Percentiles rank a stretch among this genome's conserved stretches.
Conservation (phyloP, 92 coral and sea anemone species). For the Epizoanthus rinbou region DNA sequence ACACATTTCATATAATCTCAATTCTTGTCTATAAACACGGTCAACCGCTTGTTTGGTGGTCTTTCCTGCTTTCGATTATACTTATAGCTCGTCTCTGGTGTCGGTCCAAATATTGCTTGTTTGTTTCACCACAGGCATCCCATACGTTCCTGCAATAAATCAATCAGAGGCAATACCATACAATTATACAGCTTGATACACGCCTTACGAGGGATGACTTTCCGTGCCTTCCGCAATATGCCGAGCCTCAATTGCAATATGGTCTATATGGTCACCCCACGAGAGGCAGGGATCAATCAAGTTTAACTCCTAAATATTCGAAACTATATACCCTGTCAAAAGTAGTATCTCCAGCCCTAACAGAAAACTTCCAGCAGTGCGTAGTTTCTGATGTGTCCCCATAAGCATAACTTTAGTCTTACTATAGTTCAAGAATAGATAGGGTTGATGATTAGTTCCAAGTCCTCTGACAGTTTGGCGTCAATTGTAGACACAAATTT, state of each 20-base stretch:
- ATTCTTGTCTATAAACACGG: neutral
- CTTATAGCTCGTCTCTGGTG: neutral
- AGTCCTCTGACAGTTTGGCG: too few relatives aligned
- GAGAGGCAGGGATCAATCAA: slow-evolving; percentile 56
- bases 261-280: slow-evolving; percentile 34
- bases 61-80: neutral
- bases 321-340: slow-evolving; percentile 53
- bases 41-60: neutral
- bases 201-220: slow-evolving; percentile 52
- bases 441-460: too few relatives aligned
- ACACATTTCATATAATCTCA: neutral
- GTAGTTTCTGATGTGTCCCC: too few relatives aligned
- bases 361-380: too few relatives aligned
- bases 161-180: slow-evolving; percentile 47
- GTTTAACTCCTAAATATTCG: slow-evolving; percentile 51
- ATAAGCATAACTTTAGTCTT: too few relatives aligned
- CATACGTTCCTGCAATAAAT: slow-evolving; percentile 34
- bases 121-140: neutral
- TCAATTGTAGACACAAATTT: too few relatives aligned
- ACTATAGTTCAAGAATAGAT: too few relatives aligned
- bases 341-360: neutral
- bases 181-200: slow-evolving; percentile 52
- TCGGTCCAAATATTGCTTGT: neutral
- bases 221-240: slow-evolving; percentile 56
- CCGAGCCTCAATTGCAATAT: slow-evolving; percentile 44